Evolutionary conservation across 2,888 invertebrate genomes (phyloP), one percentile per base, ranked within the genome.

Genomic region (Calameuta idolon): DNA sequence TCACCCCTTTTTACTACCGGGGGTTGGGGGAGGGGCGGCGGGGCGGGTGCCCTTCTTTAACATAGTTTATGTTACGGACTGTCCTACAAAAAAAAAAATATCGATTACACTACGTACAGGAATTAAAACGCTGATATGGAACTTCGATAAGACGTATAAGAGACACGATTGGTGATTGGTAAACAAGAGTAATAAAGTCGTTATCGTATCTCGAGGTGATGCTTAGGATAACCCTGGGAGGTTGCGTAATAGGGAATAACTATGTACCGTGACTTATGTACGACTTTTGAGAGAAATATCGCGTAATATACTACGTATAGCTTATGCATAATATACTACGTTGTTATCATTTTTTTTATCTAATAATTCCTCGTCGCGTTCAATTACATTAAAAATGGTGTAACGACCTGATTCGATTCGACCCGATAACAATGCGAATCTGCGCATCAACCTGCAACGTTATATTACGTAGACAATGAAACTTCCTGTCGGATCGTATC

Each of bases 401-500:
- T 55, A 55, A 55, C 55, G 55, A 5, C 55, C 55, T 2, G 5
- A 1, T 23, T 55, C 23, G 55, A 55, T 23, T 15, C 55, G 55
- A 55, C 0, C 55, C 55, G 55, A 55, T 55, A 23, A 55, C 15
- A 55, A 55, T 23, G 71, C 75, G 55, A 69, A 81, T 80, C 77
- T 76, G 74, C 81, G 76, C 74, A 77, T 82, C 77, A 74, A 83
- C 76, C 74, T 85, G 87, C 85, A 87, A 88, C 83, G 83, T 82
- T 85, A 86, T 86, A 86, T 83, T 81, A 79, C 83, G 83, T 84
- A 84, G 85, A 90, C 90, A 90, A 90, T 90, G 88, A 87, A 87
- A 89, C 89, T 90, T 90, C 90, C 90, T 89, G 89, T 79, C 82
- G 1, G 85, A 83, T 83, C 86, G 87, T 88, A 90, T 89, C 90